phyloP scores from a whole-genome alignment of 2,113 vertebrate genomes.

The Elephas maximus region DNA sequence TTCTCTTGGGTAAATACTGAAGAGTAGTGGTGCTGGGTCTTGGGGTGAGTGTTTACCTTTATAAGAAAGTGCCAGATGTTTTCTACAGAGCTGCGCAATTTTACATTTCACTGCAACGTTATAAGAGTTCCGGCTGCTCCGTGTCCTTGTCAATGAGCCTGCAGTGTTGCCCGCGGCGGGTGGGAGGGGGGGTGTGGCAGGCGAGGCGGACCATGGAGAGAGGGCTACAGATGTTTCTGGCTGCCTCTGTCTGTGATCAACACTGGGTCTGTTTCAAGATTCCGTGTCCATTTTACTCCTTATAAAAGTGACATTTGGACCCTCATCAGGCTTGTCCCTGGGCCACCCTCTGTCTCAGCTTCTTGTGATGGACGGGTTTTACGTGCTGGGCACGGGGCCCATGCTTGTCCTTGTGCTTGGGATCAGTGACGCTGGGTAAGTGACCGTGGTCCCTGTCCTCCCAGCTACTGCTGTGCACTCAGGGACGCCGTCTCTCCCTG shows the following conservation, averaged over 20 bases:
- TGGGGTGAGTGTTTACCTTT: neutral
- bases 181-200: accelerated
- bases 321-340: neutral
- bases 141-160: neutral
- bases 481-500: neutral
- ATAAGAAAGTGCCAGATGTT: neutral
- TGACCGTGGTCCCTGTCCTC: neutral
- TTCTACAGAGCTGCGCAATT: too few species aligned
- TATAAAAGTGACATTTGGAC: neutral
- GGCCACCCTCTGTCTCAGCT: neutral
- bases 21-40: neutral
- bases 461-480: accelerated
- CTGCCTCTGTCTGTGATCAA: accelerated
- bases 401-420: accelerated
- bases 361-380: neutral
- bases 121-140: neutral
- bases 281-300: neutral
- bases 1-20: neutral
- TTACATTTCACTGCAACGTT: neutral
- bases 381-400: accelerated
- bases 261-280: accelerated
- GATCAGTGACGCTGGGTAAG: accelerated
- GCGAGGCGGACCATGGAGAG: neutral
- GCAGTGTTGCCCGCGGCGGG: too few species aligned
- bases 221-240: neutral